These are phyloP conservation scores for Tanypteryx hageni DNA, from an alignment of 2,888 invertebrate species.

Conservation along the genomic window DNA sequence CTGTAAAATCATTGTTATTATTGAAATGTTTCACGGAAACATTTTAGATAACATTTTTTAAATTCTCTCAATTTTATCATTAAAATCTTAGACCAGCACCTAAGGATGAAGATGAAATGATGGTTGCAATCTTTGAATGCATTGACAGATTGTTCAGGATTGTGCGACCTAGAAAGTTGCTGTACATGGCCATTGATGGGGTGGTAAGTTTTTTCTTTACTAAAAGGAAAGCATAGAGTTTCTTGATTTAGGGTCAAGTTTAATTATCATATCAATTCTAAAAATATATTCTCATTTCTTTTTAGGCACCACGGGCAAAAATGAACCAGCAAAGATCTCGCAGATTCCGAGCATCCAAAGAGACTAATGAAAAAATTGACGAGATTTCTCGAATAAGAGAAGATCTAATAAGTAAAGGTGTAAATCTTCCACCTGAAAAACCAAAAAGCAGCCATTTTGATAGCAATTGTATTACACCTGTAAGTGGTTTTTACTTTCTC, in stretches of 20 bases:
- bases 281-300: constrained; percentile 3
- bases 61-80: constrained; percentile 33
- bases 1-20: too few relatives aligned
- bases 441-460: constrained; percentile 96
- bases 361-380: constrained; percentile 90
- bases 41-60: constrained; percentile 45
- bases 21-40: not conserved
- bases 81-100: constrained; percentile 86
- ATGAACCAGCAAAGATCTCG: constrained; percentile 99
- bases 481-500: constrained; percentile 71
- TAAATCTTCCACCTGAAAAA: constrained; percentile 89
- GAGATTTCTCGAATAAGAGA: constrained; percentile 89
- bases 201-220: constrained; percentile 81
- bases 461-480: constrained; percentile 99
- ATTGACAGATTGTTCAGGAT: constrained; percentile 96
- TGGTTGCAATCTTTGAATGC: constrained; percentile 99
- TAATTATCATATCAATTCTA: not conserved
- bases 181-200: constrained; percentile 99
- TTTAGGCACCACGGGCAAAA: constrained; percentile 96
- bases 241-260: not conserved
- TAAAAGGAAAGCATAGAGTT: not conserved
- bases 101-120: constrained; percentile 99
- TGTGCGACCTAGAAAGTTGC: constrained; percentile 92
- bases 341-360: constrained; percentile 97
- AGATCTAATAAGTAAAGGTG: constrained; percentile 85